Base-by-base conservation (phyloP, 2,888 invertebrate species). In the Anagyrus pseudococci region DNA sequence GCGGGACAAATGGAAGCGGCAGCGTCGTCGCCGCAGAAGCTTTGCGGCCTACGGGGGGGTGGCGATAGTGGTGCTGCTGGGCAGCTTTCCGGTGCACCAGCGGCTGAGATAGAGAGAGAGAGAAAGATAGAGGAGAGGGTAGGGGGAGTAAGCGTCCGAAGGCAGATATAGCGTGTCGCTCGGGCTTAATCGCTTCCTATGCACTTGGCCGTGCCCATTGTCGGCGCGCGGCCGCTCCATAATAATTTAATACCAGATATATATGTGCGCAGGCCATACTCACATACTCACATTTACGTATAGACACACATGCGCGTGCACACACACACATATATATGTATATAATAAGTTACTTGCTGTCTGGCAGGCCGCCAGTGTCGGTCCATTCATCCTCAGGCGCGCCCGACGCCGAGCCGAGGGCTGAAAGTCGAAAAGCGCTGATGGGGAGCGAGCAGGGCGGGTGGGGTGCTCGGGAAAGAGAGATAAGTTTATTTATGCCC, bases 191-290 rank as follows among this genome's bases (percentile, higher is more conserved):
- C 78, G 79, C 76, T 80, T 79, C 78, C 78, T 76, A 77, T 79
- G 79, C 78, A 79, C 79, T 79, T 73, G 71, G 75, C 74, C 73
- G 75, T 77, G 73, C 75, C 79, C 76, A 79, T 79, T 80, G 80
- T 79, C 75, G 73, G 68, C 68, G 70, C 66, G 29, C 2, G 66
- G 75, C 73, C 67, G 75, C 74, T 79, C 76, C 75, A 79, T 79
- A 78, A 80, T 80, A 80, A 80, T 80, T 80, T 79, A 79, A 79
- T 78, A 79, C 78, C 78, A 79, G 77, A 79, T 79, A 80, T n/a
- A n/a, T n/a, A n/a, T n/a, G n/a, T n/a, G n/a, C n/a, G n/a, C n/a
- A n/a, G n/a, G n/a, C n/a, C n/a, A n/a, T n/a, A n/a, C n/a, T n/a
- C n/a, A n/a, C n/a, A n/a, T n/a, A n/a, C n/a, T n/a, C n/a, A n/a